Evolutionary conservation across 1,140 invertebrate genomes (phyloP).

Genomic region (Hylaeus volcanicus): DNA sequence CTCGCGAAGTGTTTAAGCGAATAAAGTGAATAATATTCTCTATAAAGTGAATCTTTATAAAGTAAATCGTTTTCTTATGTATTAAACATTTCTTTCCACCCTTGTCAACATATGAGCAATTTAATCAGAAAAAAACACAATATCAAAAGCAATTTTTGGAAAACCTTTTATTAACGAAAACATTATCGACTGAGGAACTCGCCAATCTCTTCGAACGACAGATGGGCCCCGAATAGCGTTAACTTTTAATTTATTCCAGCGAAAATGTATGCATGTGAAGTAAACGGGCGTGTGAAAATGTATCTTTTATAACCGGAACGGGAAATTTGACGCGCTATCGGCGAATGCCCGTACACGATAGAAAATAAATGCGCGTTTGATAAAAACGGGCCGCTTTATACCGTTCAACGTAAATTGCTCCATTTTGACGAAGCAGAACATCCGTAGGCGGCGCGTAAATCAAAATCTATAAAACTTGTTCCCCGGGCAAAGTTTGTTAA

Average conservation of each 20-base stretch:
- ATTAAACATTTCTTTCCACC: no score
- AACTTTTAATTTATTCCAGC: not conserved
- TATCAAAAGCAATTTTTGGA: no score
- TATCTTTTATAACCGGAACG: not conserved
- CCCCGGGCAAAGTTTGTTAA: conserved; percentile 46
- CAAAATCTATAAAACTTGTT: conserved; percentile 38
- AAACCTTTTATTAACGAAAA: no score
- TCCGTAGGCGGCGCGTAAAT: conserved; percentile 33
- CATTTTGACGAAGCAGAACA: conserved; percentile 26
- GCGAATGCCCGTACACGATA: not conserved
- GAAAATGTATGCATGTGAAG: not conserved
- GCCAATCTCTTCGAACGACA: not conserved
- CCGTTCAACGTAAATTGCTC: conserved; percentile 36
- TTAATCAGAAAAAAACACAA: no score
- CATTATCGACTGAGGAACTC: no score
- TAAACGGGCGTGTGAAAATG: not conserved
- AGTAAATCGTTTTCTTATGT: no score
- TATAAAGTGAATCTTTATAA: no score
- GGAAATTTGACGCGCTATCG: conserved; percentile 3
- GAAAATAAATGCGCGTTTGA: conserved; percentile 30
- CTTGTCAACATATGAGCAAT: no score
- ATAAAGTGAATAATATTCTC: no score
- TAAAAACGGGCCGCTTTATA: conserved; percentile 27
- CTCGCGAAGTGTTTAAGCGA: no score
- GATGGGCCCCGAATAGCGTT: not conserved